Conservation (phyloP, 2,888 invertebrate genomes). For the Agonopterix arenella region DNA sequence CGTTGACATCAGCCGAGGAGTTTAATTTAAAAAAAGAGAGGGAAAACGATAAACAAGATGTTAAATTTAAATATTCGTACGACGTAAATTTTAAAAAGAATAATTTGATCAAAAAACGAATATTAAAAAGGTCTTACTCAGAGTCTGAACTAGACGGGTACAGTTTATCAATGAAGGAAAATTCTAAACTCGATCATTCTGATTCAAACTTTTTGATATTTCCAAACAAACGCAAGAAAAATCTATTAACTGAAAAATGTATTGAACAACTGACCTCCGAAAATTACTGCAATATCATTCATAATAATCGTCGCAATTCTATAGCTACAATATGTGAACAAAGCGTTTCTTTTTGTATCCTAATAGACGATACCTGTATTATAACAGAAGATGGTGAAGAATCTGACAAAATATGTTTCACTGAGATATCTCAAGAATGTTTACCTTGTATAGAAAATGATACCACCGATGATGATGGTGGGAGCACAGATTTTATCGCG, state of each 20-base stretch:
- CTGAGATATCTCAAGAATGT: slow-evolving; percentile 41
- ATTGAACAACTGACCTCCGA: slow-evolving; percentile 30
- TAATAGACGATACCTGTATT: slow-evolving; percentile 59
- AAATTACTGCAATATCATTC: slow-evolving; percentile 41
- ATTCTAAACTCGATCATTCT: slow-evolving; percentile 17
- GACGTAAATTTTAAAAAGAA: background rate
- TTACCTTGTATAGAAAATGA: slow-evolving; percentile 26
- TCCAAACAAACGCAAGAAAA: slow-evolving; percentile 45
- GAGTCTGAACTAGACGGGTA: slow-evolving; percentile 49
- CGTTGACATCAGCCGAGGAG: no score
- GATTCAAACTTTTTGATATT: slow-evolving; percentile 22
- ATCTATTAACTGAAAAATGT: slow-evolving; percentile 19
- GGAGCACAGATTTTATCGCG: slow-evolving; percentile 10
- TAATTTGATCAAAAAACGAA: slow-evolving; percentile 11
- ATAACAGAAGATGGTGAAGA: slow-evolving; percentile 50
- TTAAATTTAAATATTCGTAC: no score
- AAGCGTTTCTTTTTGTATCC: slow-evolving; percentile 60
- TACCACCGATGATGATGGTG: slow-evolving; percentile 11
- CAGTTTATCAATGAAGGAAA: slow-evolving; percentile 12
- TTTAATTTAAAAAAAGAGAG: no score
- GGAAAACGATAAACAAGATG: no score
- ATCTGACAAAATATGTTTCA: slow-evolving; percentile 44
- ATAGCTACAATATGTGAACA: slow-evolving; percentile 54
- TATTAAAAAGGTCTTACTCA: slow-evolving; percentile 56
- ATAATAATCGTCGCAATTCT: slow-evolving; percentile 58